phyloP scores from a whole-genome alignment of 2,113 vertebrate genomes.

The Neolamprologus hecqui region DNA sequence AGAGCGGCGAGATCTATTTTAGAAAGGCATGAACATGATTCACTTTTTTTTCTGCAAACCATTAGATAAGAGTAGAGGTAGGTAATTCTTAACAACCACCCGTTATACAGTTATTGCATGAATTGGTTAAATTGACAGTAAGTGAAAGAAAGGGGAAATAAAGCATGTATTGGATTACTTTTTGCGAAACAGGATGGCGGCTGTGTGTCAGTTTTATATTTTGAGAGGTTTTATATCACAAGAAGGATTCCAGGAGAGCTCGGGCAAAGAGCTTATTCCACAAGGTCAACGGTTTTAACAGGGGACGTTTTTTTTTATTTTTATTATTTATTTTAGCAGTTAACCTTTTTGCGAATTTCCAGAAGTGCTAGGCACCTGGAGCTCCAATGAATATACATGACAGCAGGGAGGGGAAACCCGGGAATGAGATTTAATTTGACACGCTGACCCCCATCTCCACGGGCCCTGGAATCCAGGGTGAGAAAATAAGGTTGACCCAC shows the following conservation, averaged over 20 bases:
- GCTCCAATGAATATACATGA: conserved; percentile 78
- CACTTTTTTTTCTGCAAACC: conserved; percentile 26
- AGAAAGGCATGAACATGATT: conserved; percentile 34
- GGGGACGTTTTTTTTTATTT: conserved; percentile 73
- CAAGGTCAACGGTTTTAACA: conserved; percentile 76
- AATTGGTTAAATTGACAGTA: not conserved
- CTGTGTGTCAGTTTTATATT: conserved; percentile 29
- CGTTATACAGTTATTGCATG: not conserved
- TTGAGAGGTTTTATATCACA: conserved; percentile 20
- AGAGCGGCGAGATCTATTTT: conserved; percentile 38
- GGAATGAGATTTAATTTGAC: conserved; percentile 80
- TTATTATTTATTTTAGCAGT: conserved; percentile 79
- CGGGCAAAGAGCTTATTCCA: conserved; percentile 54
- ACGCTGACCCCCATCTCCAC: conserved; percentile 73
- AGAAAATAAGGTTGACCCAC: conserved; percentile 77
- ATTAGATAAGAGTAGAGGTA: conserved; percentile 14
- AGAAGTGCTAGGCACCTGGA: conserved; percentile 70
- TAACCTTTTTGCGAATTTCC: conserved; percentile 78
- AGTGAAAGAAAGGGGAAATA: not conserved
- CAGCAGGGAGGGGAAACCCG: conserved; percentile 60
- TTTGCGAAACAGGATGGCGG: not conserved
- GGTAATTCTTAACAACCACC: not conserved
- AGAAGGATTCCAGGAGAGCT: conserved; percentile 36
- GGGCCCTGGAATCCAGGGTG: conserved; percentile 65
- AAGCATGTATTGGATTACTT: not conserved